These are phyloP conservation scores for Callinectes sapidus DNA, from an alignment of 2,888 invertebrate species.

Conservation along the genomic window DNA sequence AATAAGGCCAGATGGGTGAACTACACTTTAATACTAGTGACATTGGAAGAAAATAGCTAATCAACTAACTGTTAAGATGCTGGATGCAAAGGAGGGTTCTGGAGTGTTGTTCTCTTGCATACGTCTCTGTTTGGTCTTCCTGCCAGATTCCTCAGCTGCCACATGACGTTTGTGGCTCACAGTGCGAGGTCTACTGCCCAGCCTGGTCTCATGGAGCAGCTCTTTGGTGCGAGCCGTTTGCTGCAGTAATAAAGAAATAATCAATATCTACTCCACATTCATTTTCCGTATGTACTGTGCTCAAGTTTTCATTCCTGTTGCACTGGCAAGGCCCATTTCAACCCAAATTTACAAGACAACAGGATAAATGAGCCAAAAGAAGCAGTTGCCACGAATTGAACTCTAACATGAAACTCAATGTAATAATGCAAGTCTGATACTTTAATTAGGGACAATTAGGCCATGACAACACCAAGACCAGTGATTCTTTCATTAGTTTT, in stretches of 20 bases:
- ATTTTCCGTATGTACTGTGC: background rate
- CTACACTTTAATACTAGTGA: background rate
- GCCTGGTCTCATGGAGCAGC: background rate
- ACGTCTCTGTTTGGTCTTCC: constrained; percentile 9
- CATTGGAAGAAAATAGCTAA: background rate
- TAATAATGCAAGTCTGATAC: too few relatives aligned
- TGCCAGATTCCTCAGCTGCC: background rate
- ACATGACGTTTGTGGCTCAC: background rate
- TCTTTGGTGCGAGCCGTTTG: background rate
- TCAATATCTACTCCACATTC: background rate
- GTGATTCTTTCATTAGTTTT: too few relatives aligned
- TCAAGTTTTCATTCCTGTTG: background rate
- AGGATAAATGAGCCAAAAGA: too few relatives aligned
- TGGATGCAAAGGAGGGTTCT: background rate
- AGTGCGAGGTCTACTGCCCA: background rate
- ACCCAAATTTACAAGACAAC: too few relatives aligned
- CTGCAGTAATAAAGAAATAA: background rate
- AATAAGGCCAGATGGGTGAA: too few relatives aligned
- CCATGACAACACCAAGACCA: too few relatives aligned
- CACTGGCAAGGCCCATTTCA: background rate
- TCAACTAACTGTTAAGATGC: background rate
- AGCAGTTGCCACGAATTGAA: too few relatives aligned
- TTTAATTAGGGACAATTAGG: too few relatives aligned
- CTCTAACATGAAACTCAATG: too few relatives aligned
- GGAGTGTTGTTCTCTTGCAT: background rate